These are phyloP conservation scores for Achlya flavicornis DNA, from an alignment of 2,888 invertebrate species.

Conservation along the genomic window DNA sequence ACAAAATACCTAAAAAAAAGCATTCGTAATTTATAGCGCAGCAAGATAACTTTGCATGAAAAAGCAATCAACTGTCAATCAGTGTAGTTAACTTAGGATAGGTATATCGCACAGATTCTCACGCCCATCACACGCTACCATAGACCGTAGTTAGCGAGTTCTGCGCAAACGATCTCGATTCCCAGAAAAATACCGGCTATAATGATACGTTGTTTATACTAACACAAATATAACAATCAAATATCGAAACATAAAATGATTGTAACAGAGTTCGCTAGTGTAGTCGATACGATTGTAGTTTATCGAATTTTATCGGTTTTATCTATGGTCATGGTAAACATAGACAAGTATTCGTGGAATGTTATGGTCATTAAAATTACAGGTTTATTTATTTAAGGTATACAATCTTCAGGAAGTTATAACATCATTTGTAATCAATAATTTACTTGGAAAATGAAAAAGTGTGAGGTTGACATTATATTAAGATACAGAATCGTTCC, in stretches of 20 bases:
- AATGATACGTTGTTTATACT: conserved; percentile 61
- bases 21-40: conserved; percentile 26
- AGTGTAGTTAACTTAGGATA: conserved; percentile 34
- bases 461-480: background rate
- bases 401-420: background rate
- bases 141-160: conserved; percentile 43
- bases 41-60: conserved; percentile 25
- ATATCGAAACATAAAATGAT: conserved; percentile 21
- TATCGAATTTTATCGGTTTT: conserved; percentile 14
- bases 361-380: background rate
- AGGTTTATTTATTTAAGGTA: conserved; percentile 3
- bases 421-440: background rate
- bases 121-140: conserved; percentile 54
- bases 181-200: conserved; percentile 61
- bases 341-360: conserved; percentile 34
- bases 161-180: conserved; percentile 60
- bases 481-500: too few relatives aligned
- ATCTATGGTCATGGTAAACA: conserved; percentile 27
- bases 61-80: conserved; percentile 54
- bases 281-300: conserved; percentile 12
- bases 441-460: background rate
- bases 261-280: conserved; percentile 10
- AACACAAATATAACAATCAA: conserved; percentile 44
- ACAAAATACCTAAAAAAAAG: background rate
- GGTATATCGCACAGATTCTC: conserved; percentile 67